Percentiles rank a stretch among this genome's conserved stretches.
Conservation (phyloP, 2,113 vertebrate species). For the Perca flavescens region DNA sequence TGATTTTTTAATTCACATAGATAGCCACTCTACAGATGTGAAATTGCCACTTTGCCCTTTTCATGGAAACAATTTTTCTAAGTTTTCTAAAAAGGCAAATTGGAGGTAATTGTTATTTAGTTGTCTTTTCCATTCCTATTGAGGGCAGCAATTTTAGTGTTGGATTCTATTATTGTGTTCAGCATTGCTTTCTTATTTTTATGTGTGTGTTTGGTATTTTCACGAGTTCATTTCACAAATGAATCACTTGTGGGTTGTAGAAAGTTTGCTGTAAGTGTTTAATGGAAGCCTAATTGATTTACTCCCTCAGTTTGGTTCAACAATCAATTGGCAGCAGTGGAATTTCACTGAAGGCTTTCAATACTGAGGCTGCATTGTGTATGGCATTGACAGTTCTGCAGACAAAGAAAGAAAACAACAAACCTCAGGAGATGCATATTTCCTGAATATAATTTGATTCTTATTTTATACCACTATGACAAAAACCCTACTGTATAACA, state of each 20-base stretch:
- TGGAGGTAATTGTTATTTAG: constrained; percentile 48
- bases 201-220: neutral
- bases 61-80: constrained; percentile 59
- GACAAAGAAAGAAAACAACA: constrained; percentile 32
- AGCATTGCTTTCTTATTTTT: neutral
- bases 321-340: constrained; percentile 26
- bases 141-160: constrained; percentile 27
- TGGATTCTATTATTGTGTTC: neutral
- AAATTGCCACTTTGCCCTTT: constrained; percentile 73
- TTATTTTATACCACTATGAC: neutral
- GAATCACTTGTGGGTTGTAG: constrained; percentile 20
- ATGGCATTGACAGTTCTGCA: constrained; percentile 15
- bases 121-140: constrained; percentile 39
- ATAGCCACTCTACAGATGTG: constrained; percentile 40
- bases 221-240: constrained; percentile 19
- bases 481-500: neutral
- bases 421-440: constrained; percentile 4
- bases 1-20: too few relatives aligned
- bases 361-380: neutral
- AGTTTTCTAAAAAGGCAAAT: constrained; percentile 62
- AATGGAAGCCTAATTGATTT: constrained; percentile 41
- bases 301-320: constrained; percentile 20
- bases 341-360: constrained; percentile 22
- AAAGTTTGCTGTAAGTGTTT: constrained; percentile 23
- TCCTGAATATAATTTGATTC: constrained; percentile 15